phyloP scores from a whole-genome alignment of 2,888 invertebrate genomes.

The Heliconius aoede region DNA sequence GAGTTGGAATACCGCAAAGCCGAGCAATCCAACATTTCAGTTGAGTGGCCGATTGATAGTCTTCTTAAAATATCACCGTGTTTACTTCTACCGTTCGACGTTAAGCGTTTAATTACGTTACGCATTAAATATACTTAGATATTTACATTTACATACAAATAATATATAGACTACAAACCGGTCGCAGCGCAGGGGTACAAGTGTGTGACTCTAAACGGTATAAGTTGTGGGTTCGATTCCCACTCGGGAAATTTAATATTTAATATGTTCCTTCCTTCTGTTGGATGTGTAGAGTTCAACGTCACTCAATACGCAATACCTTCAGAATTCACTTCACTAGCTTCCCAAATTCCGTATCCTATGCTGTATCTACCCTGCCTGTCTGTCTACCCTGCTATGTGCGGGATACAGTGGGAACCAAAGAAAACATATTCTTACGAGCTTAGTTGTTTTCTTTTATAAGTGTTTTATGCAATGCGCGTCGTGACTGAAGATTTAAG shows the following conservation, averaged over 20 bases:
- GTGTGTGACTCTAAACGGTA: no score
- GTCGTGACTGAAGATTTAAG: neutral
- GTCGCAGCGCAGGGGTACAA: neutral
- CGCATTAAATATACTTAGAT: conserved; percentile 34
- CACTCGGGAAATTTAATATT: neutral
- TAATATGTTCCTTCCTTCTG: neutral
- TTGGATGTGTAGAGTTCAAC: no score
- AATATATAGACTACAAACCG: neutral
- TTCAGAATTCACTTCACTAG: no score
- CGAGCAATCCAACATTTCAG: conserved; percentile 58
- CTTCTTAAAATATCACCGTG: conserved; percentile 61
- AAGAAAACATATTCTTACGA: no score
- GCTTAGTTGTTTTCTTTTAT: no score
- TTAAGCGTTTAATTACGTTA: conserved; percentile 52
- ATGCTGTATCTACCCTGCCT: no score
- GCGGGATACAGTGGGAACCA: no score
- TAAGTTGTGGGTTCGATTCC: neutral
- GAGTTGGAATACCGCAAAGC: conserved; percentile 49
- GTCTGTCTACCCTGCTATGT: no score
- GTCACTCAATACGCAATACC: no score
- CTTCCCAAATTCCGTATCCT: no score
- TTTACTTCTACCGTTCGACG: conserved; percentile 57
- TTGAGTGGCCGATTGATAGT: conserved; percentile 62
- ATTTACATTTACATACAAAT: conserved; percentile 1
- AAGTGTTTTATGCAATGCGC: neutral